These are phyloP conservation scores for Pseudonaja textilis DNA, from an alignment of 2,113 vertebrate genomes.

Conservation along the genomic window DNA sequence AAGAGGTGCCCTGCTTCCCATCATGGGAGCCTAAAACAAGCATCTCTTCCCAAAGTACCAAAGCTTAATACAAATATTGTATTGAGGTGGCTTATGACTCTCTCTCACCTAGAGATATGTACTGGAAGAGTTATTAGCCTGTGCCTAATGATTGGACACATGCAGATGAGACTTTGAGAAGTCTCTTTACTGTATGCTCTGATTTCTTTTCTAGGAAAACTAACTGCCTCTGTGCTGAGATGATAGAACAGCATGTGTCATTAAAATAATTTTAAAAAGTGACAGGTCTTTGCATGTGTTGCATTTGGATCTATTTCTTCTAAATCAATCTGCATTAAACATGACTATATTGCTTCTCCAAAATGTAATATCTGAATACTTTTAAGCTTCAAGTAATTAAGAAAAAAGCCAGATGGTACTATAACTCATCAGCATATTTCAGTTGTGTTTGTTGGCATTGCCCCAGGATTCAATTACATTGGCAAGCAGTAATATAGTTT, in stretches of 20 bases:
- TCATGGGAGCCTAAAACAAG: neutral
- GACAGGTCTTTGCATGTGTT: neutral
- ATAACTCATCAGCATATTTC: conserved; percentile 5
- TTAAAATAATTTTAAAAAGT: neutral
- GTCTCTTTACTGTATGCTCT: neutral
- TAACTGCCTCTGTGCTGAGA: neutral
- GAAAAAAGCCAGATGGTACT: conserved; percentile 7
- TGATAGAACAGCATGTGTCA: neutral
- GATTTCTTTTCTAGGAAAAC: neutral
- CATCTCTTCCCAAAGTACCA: neutral
- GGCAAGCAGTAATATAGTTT: neutral
- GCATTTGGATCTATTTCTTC: neutral
- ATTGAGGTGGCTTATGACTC: neutral
- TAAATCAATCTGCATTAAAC: neutral
- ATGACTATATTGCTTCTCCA: neutral
- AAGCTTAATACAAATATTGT: neutral
- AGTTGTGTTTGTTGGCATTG: conserved; percentile 1
- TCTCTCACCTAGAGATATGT: neutral
- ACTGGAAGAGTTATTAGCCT: neutral
- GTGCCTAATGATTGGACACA: neutral
- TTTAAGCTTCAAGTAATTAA: neutral
- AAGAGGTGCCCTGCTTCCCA: neutral
- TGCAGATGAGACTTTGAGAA: neutral
- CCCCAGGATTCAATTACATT: conserved; percentile 5
- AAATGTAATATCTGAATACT: neutral